Evolutionary conservation across 1,140 invertebrate species (phyloP), one percentile per base, ranked within the genome.

Genomic region (Heliothis subflexa): DNA sequence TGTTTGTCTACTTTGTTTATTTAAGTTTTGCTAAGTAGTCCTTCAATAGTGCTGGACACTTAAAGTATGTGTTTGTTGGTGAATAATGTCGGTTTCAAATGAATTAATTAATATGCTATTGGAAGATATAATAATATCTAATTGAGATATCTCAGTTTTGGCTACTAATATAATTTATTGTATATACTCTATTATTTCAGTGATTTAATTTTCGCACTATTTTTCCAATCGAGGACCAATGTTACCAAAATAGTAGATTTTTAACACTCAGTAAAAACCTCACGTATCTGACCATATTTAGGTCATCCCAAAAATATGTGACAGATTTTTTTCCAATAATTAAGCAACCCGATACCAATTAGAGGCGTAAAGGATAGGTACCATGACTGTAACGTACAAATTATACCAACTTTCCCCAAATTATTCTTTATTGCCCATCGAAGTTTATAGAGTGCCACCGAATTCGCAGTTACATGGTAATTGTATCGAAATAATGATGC

Each of bases 401-500:
- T 68, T n/a, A 18, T 18, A 47, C n/a, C 47, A 50, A 66, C 61
- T 77, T 77, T 77, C 74, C 49, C 74, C 61, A 57, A 77, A 77
- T 77, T 77, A 77, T 33, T 40, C 25, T 77, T 77, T 77, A 77
- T 77, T 77, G 62, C 33, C 50, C 12, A 68, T 68, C n/a, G 59
- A 75, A 52, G 25, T 77, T 77, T 77, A 77, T 77, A 14, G 73
- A 77, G 16, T 18, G 55, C 40, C 40, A 55, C 62, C 40, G 50
- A 64, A 73, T 81, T 81, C 75, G 74, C 74, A 57, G 45, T 80
- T 74, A 81, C 74, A 47, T 81, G 79, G 74, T 81, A 77, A 81
- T 81, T 81, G 79, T 81, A 50, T 47, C 55, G 14, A 47, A 47
- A 77, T 68, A 52, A 77, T 72, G 33, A 62, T 68, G 52, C 16